Percentiles rank a stretch among this genome's conserved stretches.
phyloP scores from a whole-genome alignment of 2,888 invertebrate genomes.

The Clepsis dumicolana region DNA sequence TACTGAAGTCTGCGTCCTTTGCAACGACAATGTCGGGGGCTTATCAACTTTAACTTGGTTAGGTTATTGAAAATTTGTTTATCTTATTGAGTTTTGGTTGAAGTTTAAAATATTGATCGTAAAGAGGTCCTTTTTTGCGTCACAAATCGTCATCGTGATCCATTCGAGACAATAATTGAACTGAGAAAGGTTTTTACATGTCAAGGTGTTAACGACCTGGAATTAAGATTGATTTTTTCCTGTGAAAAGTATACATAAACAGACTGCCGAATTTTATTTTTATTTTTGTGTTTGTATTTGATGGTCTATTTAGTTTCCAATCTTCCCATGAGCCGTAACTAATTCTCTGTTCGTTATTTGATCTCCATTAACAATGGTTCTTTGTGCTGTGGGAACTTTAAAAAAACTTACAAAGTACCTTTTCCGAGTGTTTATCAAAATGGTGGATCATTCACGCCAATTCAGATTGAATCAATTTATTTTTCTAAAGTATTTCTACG shows the following conservation, averaged over 20 bases:
- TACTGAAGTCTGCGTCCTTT: no score
- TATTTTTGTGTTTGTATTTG: conserved; percentile 1
- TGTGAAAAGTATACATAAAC: no score
- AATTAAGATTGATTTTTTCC: no score
- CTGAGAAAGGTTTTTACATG: no score
- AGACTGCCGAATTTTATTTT: neutral
- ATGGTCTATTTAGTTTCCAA: neutral
- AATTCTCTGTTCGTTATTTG: neutral
- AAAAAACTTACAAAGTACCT: neutral
- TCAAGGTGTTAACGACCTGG: no score
- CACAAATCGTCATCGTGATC: no score
- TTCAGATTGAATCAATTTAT: no score
- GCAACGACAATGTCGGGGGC: no score
- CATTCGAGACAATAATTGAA: no score
- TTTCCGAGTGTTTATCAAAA: neutral
- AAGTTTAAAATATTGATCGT: neutral
- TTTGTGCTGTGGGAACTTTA: neutral
- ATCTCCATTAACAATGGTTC: neutral
- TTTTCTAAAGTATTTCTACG: no score
- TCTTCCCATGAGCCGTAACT: neutral
- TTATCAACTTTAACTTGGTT: no score
- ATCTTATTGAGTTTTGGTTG: neutral
- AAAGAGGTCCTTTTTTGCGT: neutral
- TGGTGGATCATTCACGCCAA: no score
- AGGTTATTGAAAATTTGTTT: neutral